A percentile compares a stretch with the other conserved stretches of the same genome.
Conservation (phyloP, 1,140 invertebrate genomes). For the Drosophila burlai region DNA sequence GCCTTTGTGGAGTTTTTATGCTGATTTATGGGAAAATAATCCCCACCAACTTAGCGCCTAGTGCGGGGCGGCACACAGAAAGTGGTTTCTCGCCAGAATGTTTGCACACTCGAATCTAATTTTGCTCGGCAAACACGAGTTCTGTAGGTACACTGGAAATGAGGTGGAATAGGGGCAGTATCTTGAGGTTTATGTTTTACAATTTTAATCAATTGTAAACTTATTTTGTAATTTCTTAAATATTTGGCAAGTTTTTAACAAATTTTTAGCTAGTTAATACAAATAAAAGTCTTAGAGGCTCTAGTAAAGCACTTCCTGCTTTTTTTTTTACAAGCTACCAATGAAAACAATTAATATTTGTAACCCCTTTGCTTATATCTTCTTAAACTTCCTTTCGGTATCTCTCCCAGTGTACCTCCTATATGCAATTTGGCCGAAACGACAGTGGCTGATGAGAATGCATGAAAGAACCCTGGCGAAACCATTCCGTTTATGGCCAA, state of each 20-base stretch:
- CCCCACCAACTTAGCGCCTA: slow-evolving; percentile 67
- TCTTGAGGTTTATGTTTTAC: neutral
- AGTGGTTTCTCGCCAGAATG: slow-evolving; percentile 32
- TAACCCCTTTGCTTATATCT: neutral
- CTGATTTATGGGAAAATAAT: slow-evolving; percentile 82
- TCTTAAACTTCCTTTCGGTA: neutral
- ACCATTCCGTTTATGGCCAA: slow-evolving; percentile 10
- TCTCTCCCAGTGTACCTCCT: neutral
- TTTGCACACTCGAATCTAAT: slow-evolving; percentile 53
- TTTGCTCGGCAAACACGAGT: slow-evolving; percentile 39
- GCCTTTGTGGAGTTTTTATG: slow-evolving; percentile 74
- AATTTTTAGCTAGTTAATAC: too few relatives aligned
- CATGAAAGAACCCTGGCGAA: slow-evolving; percentile 23
- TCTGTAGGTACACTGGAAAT: neutral
- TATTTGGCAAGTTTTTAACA: too few relatives aligned
- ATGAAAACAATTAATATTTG: neutral
- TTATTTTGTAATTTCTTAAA: neutral
- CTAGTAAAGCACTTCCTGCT: too few relatives aligned
- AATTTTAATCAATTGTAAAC: neutral
- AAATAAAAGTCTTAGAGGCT: neutral
- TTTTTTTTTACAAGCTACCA: too few relatives aligned
- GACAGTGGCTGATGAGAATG: slow-evolving; percentile 41
- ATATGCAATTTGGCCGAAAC: slow-evolving; percentile 52
- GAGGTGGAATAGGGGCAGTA: too few relatives aligned
- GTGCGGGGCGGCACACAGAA: slow-evolving; percentile 32